Conservation (phyloP, 2,113 vertebrate genomes). For the Albula goreensis region DNA sequence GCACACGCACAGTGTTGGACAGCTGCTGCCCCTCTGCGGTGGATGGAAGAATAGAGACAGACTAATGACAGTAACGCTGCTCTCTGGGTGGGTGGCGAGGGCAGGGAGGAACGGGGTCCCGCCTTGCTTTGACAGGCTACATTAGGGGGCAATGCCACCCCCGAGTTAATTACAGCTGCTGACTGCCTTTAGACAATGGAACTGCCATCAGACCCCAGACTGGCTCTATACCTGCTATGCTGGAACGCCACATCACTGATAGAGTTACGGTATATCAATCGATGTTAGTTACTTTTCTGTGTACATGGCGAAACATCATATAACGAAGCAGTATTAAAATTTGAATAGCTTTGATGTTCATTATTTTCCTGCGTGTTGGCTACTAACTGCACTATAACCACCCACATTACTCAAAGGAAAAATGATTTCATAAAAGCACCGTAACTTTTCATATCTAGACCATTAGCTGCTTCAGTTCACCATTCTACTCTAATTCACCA, state of each 20-base stretch:
- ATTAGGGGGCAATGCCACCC: not conserved
- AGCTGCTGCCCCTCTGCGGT: too few species aligned
- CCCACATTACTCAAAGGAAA: not conserved
- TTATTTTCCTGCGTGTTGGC: not conserved
- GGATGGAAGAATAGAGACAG: not conserved
- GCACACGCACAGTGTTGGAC: too few species aligned
- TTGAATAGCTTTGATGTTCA: too few species aligned
- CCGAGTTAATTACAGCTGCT: not conserved
- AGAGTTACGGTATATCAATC: not conserved
- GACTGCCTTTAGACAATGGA: constrained; percentile 8
- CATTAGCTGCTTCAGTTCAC: not conserved
- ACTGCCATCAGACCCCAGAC: not conserved
- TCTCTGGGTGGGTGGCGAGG: not conserved
- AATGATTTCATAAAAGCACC: constrained; percentile 7
- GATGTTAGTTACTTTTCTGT: too few species aligned
- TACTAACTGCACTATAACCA: not conserved
- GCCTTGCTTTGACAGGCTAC: constrained; percentile 19
- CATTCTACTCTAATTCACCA: not conserved
- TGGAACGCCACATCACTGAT: not conserved
- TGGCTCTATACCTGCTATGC: not conserved
- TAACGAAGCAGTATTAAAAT: too few species aligned
- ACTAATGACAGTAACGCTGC: not conserved
- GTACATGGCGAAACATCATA: too few species aligned
- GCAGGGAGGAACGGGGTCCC: not conserved
- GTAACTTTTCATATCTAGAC: not conserved